These are phyloP conservation scores for Phoebastria nigripes DNA, from an alignment of 2,797 vertebrate species.

Conservation along the genomic window DNA sequence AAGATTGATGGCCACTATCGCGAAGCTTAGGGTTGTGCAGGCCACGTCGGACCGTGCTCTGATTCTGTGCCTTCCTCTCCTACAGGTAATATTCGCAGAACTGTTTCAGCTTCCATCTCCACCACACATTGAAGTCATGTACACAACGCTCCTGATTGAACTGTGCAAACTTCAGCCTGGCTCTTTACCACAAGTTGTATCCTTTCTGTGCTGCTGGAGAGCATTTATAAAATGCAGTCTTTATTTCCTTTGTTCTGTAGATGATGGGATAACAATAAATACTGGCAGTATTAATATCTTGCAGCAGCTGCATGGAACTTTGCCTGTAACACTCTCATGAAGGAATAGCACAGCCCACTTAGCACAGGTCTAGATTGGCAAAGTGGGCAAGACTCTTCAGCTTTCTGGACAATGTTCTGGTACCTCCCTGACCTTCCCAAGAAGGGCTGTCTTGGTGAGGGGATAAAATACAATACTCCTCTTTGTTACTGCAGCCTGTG, in stretches of 20 bases:
- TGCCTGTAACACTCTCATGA: not conserved
- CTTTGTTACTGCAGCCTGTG: not conserved
- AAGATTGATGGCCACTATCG: not conserved
- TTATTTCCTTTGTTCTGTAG: not conserved
- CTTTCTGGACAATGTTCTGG: not conserved
- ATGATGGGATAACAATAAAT: not conserved
- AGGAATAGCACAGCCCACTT: not conserved
- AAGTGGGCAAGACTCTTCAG: not conserved
- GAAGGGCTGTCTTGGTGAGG: not conserved
- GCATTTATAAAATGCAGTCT: not conserved
- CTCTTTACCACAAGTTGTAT: slow-evolving; percentile 98
- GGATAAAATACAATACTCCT: not conserved
- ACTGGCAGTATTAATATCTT: not conserved
- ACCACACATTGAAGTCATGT: slow-evolving; percentile 94
- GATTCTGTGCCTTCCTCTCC: not conserved
- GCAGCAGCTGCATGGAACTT: not conserved
- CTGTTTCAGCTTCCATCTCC: slow-evolving; percentile 90
- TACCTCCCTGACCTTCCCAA: not conserved
- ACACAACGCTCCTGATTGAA: slow-evolving; percentile 94
- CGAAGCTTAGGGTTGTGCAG: not conserved
- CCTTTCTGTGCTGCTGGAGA: slow-evolving; percentile 66
- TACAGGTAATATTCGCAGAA: slow-evolving; percentile 92
- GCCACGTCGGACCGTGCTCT: not conserved
- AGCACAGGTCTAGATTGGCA: not conserved
- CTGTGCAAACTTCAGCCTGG: slow-evolving; percentile 98